Evolutionary conservation across 2,888 invertebrate species (phyloP), one percentile per base, ranked within the genome.

Genomic region (Andrena flavipes): DNA sequence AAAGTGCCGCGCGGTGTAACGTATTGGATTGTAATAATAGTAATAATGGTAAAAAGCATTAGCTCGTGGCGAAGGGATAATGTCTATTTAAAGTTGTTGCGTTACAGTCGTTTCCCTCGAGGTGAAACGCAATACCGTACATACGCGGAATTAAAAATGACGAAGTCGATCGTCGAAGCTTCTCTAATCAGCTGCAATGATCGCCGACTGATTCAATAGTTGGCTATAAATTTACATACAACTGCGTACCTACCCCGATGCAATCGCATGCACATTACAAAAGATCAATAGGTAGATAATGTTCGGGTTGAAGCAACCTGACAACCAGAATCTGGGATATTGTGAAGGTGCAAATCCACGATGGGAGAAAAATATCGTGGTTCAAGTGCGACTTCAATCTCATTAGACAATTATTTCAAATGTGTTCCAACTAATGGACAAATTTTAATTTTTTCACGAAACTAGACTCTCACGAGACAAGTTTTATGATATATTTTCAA

Each of bases 141-240:
- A 7, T 82, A 60, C 33, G 48, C 74, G 75, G 82, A 82, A 80
- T 80, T 74, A 80, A 82, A 70, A 80, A 56, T 82, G 82, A 80
- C 74, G 69, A 64, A 72, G 59, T 29, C 42, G 68, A 30, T 59
- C 20, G 29, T 33, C 30, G 63, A 42, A 60, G 51, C 74, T 65
- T 35, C 65, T 80, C 48, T 30, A 67, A 82, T 82, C 81, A 13
- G 59, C 23, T 68, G 54, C 64, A 48, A 35, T 13, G 49, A 80
- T 65, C 65, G 23, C 56, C 60, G 62, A 70, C 67, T 75, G 80
- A 82, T 80, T 80, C 80, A 82, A 80, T 67, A 51, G 23, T 54
- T 64, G 54, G 60, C 62, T 60, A 35, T 23, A 62, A 63, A 82
- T 80, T 82, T 75, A 30, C 80, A 82, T 75, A 64, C 56, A 70